Conservation (phyloP, 1,140 invertebrate species). For the Papilio xuthus region DNA sequence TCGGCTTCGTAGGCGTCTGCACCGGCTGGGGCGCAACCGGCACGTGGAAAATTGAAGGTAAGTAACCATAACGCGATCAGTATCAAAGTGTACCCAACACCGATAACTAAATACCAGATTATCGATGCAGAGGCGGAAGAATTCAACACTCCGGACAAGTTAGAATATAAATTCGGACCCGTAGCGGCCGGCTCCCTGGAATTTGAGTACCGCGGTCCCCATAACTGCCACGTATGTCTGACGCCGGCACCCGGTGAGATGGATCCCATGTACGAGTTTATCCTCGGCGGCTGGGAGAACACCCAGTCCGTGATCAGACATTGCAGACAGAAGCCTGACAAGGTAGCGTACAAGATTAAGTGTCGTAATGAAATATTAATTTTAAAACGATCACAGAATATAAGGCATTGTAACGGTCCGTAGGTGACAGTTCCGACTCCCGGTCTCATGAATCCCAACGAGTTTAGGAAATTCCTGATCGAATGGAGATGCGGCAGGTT, state of each 20-base stretch:
- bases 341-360: constrained; percentile 73
- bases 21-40: constrained; percentile 93
- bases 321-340: constrained; percentile 84
- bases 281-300: constrained; percentile 85
- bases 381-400: constrained; percentile 35
- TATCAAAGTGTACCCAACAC: constrained; percentile 67
- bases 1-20: constrained; percentile 89
- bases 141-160: constrained; percentile 81
- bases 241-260: constrained; percentile 78
- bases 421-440: constrained; percentile 82
- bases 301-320: constrained; percentile 84
- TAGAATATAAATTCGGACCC: constrained; percentile 83
- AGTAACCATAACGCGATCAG: constrained; percentile 65
- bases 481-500: constrained; percentile 83
- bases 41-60: constrained; percentile 92
- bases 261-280: constrained; percentile 84
- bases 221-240: constrained; percentile 84
- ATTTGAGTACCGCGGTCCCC: constrained; percentile 82
- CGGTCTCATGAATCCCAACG: constrained; percentile 80
- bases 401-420: constrained; percentile 53
- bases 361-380: constrained; percentile 33
- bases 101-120: constrained; percentile 49
- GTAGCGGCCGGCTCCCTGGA: constrained; percentile 79
- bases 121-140: constrained; percentile 76
- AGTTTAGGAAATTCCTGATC: constrained; percentile 83